These are phyloP conservation scores for Lathamus discolor DNA, from an alignment of 2,113 vertebrate species.

Conservation along the genomic window DNA sequence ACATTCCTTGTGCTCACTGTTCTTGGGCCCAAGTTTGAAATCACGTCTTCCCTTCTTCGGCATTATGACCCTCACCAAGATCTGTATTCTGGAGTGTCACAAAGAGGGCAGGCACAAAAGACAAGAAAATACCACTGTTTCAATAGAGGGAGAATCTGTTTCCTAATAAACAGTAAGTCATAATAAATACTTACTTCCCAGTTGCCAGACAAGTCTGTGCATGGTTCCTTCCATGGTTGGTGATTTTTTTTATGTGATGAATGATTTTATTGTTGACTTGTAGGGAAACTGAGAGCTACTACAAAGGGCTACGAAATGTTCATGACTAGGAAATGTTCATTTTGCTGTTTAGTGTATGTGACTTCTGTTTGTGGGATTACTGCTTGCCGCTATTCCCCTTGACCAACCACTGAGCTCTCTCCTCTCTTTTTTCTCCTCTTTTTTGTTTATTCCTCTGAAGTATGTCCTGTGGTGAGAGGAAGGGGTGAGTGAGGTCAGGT, in stretches of 20 bases:
- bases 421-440: background rate
- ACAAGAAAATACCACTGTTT: background rate
- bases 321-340: background rate
- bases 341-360: background rate
- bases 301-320: background rate
- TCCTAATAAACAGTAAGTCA: background rate
- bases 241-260: background rate
- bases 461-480: background rate
- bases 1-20: background rate
- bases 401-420: background rate
- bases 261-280: background rate
- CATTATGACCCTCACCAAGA: too few relatives aligned
- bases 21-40: background rate
- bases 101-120: background rate
- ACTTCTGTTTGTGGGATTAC: background rate
- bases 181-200: background rate
- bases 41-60: fast-evolving
- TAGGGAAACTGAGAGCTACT: background rate
- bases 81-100: background rate
- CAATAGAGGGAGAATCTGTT: background rate
- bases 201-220: background rate
- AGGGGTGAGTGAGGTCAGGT: conserved; percentile 22
- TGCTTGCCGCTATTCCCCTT: background rate
- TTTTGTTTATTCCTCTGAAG: background rate
- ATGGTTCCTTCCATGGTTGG: background rate